phyloP scores from a whole-genome alignment of 1,140 invertebrate species.

The Caligus rogercresseyi region DNA sequence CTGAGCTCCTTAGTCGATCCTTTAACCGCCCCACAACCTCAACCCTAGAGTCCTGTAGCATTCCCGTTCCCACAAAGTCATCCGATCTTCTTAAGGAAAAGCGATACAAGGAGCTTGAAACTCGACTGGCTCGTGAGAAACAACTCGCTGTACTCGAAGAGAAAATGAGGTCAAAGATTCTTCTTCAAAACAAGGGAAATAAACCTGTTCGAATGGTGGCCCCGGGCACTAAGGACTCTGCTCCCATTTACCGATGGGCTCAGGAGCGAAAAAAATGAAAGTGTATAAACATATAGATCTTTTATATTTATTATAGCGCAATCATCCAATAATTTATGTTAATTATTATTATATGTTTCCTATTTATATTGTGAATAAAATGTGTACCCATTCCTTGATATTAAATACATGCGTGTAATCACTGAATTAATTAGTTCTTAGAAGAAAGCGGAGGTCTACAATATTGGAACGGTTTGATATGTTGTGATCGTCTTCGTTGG shows the following conservation, averaged over 20 bases:
- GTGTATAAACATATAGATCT: neutral
- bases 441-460: too few relatives aligned
- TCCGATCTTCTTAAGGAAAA: conserved; percentile 8
- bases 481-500: too few relatives aligned
- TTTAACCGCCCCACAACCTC: conserved; percentile 46
- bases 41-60: conserved; percentile 36
- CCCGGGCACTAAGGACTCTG: conserved; percentile 1
- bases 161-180: conserved; percentile 57
- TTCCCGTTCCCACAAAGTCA: neutral
- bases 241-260: conserved; percentile 21
- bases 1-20: conserved; percentile 42
- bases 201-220: conserved; percentile 10
- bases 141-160: conserved; percentile 58
- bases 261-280: conserved; percentile 19
- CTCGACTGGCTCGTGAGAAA: conserved; percentile 59
- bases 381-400: too few relatives aligned
- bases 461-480: too few relatives aligned
- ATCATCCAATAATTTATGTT: too few relatives aligned
- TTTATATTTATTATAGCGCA: too few relatives aligned
- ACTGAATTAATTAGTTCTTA: too few relatives aligned
- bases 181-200: conserved; percentile 14
- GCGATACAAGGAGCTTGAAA: conserved; percentile 53
- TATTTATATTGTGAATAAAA: too few relatives aligned
- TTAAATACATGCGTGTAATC: too few relatives aligned
- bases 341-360: too few relatives aligned